These are phyloP conservation scores for Troides helena DNA, from an alignment of 2,888 invertebrate genomes.

Conservation along the genomic window DNA sequence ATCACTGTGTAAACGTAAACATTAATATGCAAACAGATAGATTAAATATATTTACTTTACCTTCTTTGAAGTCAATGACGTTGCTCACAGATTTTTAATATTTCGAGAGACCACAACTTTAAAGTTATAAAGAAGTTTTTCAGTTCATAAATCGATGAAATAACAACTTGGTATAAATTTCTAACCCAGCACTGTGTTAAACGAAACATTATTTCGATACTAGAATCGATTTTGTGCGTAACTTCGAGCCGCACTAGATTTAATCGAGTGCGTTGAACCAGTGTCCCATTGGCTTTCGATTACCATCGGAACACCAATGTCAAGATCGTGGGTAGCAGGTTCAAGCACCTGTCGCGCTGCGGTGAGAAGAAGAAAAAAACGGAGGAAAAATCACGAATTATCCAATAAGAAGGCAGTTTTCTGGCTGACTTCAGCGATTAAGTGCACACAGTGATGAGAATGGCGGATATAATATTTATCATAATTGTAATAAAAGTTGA, in stretches of 20 bases:
- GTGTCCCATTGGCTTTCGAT: constrained; percentile 40
- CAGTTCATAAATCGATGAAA: not conserved
- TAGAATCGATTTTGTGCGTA: constrained; percentile 42
- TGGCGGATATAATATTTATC: constrained; percentile 14
- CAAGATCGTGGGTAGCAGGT: constrained; percentile 70
- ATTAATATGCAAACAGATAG: too few relatives aligned
- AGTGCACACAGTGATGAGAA: constrained; percentile 18
- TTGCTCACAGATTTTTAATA: not conserved
- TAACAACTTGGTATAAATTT: too few relatives aligned
- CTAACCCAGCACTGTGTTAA: not conserved
- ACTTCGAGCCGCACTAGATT: constrained; percentile 43
- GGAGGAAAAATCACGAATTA: constrained; percentile 75
- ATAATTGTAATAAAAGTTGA: not conserved
- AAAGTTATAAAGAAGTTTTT: not conserved
- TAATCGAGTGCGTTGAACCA: constrained; percentile 55
- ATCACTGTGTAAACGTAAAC: too few relatives aligned
- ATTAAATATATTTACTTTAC: not conserved
- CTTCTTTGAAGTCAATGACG: not conserved
- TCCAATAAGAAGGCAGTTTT: constrained; percentile 72
- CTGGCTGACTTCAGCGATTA: constrained; percentile 51
- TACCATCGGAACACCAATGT: constrained; percentile 54
- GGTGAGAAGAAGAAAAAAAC: constrained; percentile 42
- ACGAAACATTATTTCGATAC: constrained; percentile 10
- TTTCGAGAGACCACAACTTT: not conserved
- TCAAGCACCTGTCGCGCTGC: constrained; percentile 67